Base-by-base conservation (phyloP, 2,113 vertebrate genomes). In the Eonycteris spelaea region DNA sequence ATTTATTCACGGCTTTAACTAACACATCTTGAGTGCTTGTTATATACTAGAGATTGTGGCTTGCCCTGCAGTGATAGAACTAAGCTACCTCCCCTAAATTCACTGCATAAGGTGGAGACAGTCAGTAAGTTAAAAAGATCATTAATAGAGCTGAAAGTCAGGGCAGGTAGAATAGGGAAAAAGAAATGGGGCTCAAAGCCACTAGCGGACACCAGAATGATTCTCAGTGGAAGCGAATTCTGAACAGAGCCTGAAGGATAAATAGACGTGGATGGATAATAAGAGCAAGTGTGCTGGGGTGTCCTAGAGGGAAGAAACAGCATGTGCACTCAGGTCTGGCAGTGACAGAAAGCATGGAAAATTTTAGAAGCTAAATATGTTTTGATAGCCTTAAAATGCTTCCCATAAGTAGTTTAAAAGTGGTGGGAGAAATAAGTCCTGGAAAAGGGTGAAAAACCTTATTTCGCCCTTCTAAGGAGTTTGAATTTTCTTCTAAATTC, bases 41-140 rank as follows among this genome's bases (percentile, higher is more conserved):
- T 73, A 82, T 38, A 12, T 80, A 51, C 9, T 22, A 79, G 63
- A 68, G 11, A 80, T 15, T 89, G 67, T 16, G 53, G n/a, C 13
- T 95, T 95, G 83, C 73, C 95, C 83, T 84, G 68, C 3, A 80
- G 83, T 92, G 48, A 89, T 4, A 75, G 40, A 82, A 75, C 9
- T 43, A 84, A 83, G 33, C 43, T 73, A 21, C 35, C 61, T 91
- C 33, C 35, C 53, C 65, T 83, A 26, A 94, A 95, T 65, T 95
- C 70, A 84, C 43, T 63, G 16, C 61, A 43, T 30, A 51, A 63
- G 14, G 26, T 86, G 26, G 43, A 94, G 55, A 75, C 35, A 88
- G 86, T 90, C 35, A 88, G 86, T 90, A 6, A 13, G 28, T 80
- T 91, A 71, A 91, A 86, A 15, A 61, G 45, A 55, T 61, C 90